phyloP scores from a whole-genome alignment of 2,797 vertebrate species.

The Serranus cabrilla region DNA sequence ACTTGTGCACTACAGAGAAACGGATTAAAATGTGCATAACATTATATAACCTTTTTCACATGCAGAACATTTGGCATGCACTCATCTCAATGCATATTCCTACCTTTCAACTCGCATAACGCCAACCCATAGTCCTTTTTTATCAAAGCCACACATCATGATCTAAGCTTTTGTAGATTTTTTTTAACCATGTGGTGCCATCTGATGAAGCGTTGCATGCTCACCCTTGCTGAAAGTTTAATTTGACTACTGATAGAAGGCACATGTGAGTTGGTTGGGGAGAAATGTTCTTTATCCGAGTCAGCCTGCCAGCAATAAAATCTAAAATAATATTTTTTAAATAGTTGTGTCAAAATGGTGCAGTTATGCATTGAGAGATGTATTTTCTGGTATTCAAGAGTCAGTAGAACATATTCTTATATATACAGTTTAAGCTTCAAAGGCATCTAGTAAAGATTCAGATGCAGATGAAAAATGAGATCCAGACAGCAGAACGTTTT shows the following conservation, averaged over 20 bases:
- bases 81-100: conserved; percentile 39
- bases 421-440: conserved; percentile 37
- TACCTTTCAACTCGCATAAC: conserved; percentile 40
- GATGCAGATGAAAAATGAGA: conserved; percentile 54
- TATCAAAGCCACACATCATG: conserved; percentile 60
- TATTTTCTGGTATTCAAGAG: conserved; percentile 12
- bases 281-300: conserved; percentile 29
- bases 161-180: conserved; percentile 48
- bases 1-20: background rate
- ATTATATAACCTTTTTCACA: conserved; percentile 14
- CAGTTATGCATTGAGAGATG: background rate
- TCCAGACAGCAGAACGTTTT: conserved; percentile 58
- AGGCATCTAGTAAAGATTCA: conserved; percentile 26
- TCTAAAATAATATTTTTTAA: conserved; percentile 18
- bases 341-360: conserved; percentile 8
- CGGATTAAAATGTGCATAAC: background rate
- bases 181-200: conserved; percentile 42
- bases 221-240: conserved; percentile 58
- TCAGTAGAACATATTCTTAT: background rate
- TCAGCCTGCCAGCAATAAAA: conserved; percentile 17
- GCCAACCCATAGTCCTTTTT: conserved; percentile 30
- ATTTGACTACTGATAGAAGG: conserved; percentile 61
- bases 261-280: conserved; percentile 41
- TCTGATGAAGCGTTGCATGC: conserved; percentile 36
- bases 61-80: conserved; percentile 28